Conservation (phyloP, 2,797 vertebrate genomes). For the Heliangelus exortis region DNA sequence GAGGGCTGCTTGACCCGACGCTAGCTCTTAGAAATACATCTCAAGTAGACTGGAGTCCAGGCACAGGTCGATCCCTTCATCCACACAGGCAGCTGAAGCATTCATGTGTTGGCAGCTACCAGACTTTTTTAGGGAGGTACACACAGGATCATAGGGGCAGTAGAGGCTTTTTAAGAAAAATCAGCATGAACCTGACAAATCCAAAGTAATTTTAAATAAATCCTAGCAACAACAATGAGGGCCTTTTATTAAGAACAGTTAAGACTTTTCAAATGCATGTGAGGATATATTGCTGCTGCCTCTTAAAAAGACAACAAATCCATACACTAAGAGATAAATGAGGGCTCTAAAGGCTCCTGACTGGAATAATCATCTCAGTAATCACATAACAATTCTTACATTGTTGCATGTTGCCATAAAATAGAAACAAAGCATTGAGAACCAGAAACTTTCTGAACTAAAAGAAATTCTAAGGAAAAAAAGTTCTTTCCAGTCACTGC, state of each 20-base stretch:
- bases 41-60: rapidly evolving
- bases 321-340: background rate
- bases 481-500: background rate
- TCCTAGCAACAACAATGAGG: background rate
- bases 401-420: background rate
- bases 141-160: rapidly evolving
- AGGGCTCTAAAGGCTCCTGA: background rate
- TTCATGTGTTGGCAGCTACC: rapidly evolving
- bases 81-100: background rate
- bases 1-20: rapidly evolving
- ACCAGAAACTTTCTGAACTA: background rate
- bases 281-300: background rate
- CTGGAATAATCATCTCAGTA: background rate
- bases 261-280: background rate
- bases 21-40: rapidly evolving
- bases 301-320: background rate
- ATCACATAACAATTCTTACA: background rate
- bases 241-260: background rate
- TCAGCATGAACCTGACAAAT: background rate
- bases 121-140: rapidly evolving
- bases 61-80: rapidly evolving
- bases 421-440: background rate
- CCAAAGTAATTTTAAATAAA: background rate
- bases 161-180: background rate
- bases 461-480: background rate